Evolutionary conservation across 2,113 vertebrate species (phyloP).

Genomic region (Trogon surrucura): DNA sequence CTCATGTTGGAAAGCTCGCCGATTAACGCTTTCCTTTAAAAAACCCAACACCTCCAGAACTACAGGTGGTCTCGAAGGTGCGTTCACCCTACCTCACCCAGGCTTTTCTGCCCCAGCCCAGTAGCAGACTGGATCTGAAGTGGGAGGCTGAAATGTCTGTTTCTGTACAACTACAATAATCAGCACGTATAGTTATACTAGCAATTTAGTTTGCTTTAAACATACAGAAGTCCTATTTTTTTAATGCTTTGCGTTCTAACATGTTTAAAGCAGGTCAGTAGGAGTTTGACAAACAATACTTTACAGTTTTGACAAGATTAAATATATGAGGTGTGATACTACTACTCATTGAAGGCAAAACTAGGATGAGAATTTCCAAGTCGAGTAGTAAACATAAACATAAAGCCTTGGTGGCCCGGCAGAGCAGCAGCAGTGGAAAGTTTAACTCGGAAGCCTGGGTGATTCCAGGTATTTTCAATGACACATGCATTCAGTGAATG

Average conservation of each 20-base stretch:
- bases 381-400: background rate
- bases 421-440: background rate
- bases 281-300: background rate
- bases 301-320: background rate
- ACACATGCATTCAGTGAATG: rapidly evolving
- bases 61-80: background rate
- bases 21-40: background rate
- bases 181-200: background rate
- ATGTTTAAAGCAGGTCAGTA: background rate
- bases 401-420: background rate
- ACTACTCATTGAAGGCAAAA: background rate
- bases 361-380: background rate
- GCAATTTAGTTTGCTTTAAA: background rate
- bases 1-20: background rate
- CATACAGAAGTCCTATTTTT: background rate
- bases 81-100: rapidly evolving
- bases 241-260: background rate
- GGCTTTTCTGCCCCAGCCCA: background rate
- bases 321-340: background rate
- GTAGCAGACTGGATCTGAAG: background rate
- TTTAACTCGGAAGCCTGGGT: background rate
- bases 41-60: background rate
- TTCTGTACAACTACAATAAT: background rate
- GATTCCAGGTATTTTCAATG: background rate
- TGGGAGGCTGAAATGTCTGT: background rate